These are phyloP conservation scores for Nesoenas mayeri DNA, from an alignment of 2,113 vertebrate genomes.

Conservation along the genomic window DNA sequence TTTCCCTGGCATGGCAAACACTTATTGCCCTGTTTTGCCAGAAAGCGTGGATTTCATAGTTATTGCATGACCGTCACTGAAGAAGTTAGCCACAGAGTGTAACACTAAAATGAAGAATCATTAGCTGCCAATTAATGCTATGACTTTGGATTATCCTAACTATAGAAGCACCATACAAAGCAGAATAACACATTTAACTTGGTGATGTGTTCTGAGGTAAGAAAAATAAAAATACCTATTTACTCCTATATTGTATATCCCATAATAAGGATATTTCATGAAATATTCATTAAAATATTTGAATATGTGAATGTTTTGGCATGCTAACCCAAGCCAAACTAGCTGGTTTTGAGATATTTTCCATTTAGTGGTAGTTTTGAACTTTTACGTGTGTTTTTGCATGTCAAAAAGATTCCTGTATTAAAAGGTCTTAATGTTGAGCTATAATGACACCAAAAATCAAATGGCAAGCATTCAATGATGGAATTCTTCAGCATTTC, in stretches of 20 bases:
- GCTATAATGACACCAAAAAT: neutral
- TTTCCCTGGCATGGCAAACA: neutral
- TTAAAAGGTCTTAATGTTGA: neutral
- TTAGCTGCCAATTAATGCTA: neutral
- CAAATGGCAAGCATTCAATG: neutral
- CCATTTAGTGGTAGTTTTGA: neutral
- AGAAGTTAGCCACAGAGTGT: neutral
- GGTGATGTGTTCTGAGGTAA: neutral
- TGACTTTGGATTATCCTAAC: neutral
- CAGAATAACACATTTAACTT: neutral
- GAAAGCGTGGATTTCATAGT: neutral
- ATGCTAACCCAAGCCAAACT: neutral
- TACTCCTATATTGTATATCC: neutral
- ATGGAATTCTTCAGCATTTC: neutral
- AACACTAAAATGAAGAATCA: neutral
- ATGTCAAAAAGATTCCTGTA: neutral
- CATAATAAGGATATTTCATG: neutral
- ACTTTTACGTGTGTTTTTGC: rapidly evolving
- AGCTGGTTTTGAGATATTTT: neutral
- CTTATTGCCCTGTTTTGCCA: neutral
- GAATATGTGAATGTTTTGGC: neutral
- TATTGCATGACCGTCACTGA: neutral
- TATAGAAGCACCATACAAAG: neutral
- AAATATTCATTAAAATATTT: neutral
- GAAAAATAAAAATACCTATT: neutral